A percentile compares a stretch with the other conserved stretches of the same genome.
Evolutionary conservation across 2,888 invertebrate species (phyloP).

Genomic region (Metacarcinus magister): DNA sequence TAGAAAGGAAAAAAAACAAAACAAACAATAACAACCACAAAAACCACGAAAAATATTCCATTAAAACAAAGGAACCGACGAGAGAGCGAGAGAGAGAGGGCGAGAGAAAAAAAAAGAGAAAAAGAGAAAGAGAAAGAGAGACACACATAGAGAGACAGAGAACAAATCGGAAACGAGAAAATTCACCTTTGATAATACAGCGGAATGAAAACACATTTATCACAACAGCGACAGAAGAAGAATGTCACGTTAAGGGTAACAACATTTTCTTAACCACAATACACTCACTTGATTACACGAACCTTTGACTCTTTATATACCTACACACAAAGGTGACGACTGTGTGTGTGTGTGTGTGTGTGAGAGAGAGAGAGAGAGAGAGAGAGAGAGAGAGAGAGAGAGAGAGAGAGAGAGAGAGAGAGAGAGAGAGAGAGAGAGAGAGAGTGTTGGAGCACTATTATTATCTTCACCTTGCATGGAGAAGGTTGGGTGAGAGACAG

Average conservation of each 20-base stretch:
- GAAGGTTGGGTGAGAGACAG: not conserved
- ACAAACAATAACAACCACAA: too few species aligned
- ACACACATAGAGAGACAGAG: not conserved
- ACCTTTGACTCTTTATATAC: too few species aligned
- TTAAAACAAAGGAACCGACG: too few species aligned
- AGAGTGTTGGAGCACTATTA: not conserved
- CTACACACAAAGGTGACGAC: not conserved
- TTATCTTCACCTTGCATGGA: not conserved
- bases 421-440: slow-evolving; percentile 53
- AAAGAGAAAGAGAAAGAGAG: too few species aligned
- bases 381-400: not conserved
- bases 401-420: slow-evolving; percentile 53
- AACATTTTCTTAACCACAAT: not conserved
- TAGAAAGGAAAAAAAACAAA: too few species aligned
- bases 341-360: not conserved
- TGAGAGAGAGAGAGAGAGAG: not conserved
- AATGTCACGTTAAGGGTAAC: not conserved
- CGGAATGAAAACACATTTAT: not conserved
- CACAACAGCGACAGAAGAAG: not conserved
- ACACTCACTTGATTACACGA: too few species aligned
- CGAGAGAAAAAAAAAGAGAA: not conserved
- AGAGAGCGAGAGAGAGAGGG: not conserved
- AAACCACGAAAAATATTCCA: too few species aligned
- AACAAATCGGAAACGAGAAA: slow-evolving; percentile 16
- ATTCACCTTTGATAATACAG: not conserved